phyloP scores from a whole-genome alignment of 2,113 vertebrate genomes.

The Colaptes auratus region DNA sequence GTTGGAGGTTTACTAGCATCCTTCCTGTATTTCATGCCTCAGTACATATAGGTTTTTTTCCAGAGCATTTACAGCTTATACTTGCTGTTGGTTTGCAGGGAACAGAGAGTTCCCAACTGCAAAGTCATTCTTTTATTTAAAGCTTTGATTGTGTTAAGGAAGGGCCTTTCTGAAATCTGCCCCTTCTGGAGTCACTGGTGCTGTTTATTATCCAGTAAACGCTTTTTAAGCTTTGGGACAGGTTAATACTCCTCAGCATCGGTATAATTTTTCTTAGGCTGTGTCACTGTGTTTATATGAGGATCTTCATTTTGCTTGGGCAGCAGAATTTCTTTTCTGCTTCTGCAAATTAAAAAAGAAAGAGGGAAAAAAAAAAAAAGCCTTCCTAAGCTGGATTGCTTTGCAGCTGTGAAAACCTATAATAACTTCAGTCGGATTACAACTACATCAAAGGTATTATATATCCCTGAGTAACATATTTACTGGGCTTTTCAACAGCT shows the following conservation, averaged over 20 bases:
- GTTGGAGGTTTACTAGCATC: slow-evolving; percentile 35
- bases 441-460: slow-evolving; percentile 79
- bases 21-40: slow-evolving; percentile 26
- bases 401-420: slow-evolving; percentile 76
- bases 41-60: slow-evolving; percentile 18
- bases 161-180: slow-evolving; percentile 29
- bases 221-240: slow-evolving; percentile 54
- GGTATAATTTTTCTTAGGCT: slow-evolving; percentile 55
- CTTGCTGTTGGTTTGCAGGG: slow-evolving; percentile 21
- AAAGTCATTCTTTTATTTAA: slow-evolving; percentile 64
- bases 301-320: slow-evolving; percentile 66
- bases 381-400: slow-evolving; percentile 65
- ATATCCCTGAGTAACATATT: slow-evolving; percentile 76
- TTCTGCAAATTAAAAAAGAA: slow-evolving; percentile 39
- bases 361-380: neutral
- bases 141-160: slow-evolving; percentile 66
- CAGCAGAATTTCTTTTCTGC: slow-evolving; percentile 69
- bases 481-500: slow-evolving; percentile 74
- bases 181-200: slow-evolving; percentile 25
- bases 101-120: slow-evolving; percentile 30
- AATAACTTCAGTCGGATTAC: slow-evolving; percentile 76
- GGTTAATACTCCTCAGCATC: slow-evolving; percentile 59
- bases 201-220: slow-evolving; percentile 61
- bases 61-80: slow-evolving; percentile 30
- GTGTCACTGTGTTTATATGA: slow-evolving; percentile 40